Conservation (phyloP, 2,888 invertebrate species). For the Ochropleura leucogaster region DNA sequence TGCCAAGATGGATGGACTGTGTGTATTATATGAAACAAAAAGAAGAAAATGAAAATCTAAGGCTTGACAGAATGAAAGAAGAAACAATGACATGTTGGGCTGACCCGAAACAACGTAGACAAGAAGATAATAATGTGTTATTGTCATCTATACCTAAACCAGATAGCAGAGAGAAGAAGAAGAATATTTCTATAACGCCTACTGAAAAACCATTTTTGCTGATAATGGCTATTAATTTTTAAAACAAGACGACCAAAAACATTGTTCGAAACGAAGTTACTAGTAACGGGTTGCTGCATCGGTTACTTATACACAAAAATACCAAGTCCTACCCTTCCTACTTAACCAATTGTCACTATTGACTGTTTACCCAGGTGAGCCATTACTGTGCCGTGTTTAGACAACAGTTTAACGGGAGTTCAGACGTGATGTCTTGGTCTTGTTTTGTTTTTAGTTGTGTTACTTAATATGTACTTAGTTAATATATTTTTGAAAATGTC, state of each 20-base stretch:
- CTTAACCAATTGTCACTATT: conserved; percentile 41
- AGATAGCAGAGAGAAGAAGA: too few relatives aligned
- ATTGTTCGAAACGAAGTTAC: background rate
- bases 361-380: conserved; percentile 72
- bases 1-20: background rate
- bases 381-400: conserved; percentile 65
- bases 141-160: too few relatives aligned
- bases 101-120: background rate
- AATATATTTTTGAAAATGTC: background rate
- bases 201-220: too few relatives aligned
- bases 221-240: background rate
- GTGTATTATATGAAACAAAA: background rate
- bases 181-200: too few relatives aligned
- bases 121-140: background rate
- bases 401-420: conserved; percentile 70
- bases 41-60: background rate
- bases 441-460: conserved; percentile 19
- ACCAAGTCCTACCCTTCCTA: conserved; percentile 21
- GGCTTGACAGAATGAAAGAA: background rate
- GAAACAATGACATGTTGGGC: background rate
- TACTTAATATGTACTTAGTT: background rate
- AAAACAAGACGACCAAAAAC: background rate
- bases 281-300: conserved; percentile 7
- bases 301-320: conserved; percentile 14
- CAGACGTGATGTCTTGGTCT: conserved; percentile 64